phyloP scores from a whole-genome alignment of 2,113 vertebrate genomes.

The Pionites leucogaster region DNA sequence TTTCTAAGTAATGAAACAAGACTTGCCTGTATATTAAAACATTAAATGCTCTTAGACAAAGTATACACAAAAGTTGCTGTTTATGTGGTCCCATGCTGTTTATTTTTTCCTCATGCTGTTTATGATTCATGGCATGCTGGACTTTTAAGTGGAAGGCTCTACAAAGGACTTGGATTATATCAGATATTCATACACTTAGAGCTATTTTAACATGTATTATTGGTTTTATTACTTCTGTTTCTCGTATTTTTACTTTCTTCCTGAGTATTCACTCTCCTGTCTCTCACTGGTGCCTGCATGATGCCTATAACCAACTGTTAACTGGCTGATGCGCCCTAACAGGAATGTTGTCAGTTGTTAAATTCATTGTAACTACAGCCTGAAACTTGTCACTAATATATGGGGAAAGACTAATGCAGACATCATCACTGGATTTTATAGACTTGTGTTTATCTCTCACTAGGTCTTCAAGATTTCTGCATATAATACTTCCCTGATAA shows the following conservation, averaged over 20 bases:
- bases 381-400: constrained; percentile 1
- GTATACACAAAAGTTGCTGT: not conserved
- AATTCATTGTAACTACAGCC: not conserved
- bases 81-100: not conserved
- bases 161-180: not conserved
- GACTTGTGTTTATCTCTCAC: not conserved
- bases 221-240: not conserved
- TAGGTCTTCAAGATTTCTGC: constrained; percentile 26
- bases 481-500: constrained; percentile 24
- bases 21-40: not conserved
- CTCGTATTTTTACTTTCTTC: not conserved
- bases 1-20: not conserved
- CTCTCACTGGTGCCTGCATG: not conserved
- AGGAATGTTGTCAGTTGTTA: constrained; percentile 39
- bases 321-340: not conserved
- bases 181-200: not conserved
- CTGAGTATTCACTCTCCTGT: not conserved
- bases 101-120: not conserved
- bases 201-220: not conserved
- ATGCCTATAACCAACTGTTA: not conserved
- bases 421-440: constrained; percentile 32
- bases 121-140: not conserved
- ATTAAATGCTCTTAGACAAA: not conserved
- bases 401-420: constrained; percentile 4
- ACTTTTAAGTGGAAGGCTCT: not conserved